Evolutionary conservation across 2,888 invertebrate genomes (phyloP), one percentile per base, ranked within the genome.

Genomic region (Vandiemenella viatica): DNA sequence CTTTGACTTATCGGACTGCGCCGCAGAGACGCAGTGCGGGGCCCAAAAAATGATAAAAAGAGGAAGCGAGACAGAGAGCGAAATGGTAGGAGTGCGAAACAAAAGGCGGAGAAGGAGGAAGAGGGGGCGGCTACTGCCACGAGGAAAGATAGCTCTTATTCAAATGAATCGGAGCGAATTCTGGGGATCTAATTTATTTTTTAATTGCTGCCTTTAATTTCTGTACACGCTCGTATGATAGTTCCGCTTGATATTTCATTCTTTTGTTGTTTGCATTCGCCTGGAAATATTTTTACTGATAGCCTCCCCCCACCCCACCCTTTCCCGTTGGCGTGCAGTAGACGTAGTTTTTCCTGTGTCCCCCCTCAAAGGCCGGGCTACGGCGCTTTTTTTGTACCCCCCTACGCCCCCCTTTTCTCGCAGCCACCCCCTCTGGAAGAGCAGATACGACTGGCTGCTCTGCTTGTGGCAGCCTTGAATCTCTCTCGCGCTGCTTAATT

Each of bases 141-240:
- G 40, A 17, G 17, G 15, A 17, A 17, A 18, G 40, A 38, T 38
- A 38, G 38, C 38, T 43, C 21, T 18, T 19, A 43, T 43, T 50
- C 46, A 44, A 50, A 46, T 46, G 49, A 45, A 49, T 49, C 43
- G 37, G 44, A 38, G 49, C 43, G 49, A 45, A 44, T 40, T 40
- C 38, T 32, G 43, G 32, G 51, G 45, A n/a, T 49, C 51, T 51
- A 51, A 51, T 51, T 51, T 51, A 51, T 51, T 51, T 51, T 51
- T 51, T 51, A 51, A 51, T 51, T 49, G 51, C 51, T 21, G 37
- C 51, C 43, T 37, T 46, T 49, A 49, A 49, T 51, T 49, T 51
- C 49, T 43, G 46, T 20, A 49, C 49, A 42, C 45, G 42, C 37
- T 37, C 43, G 49, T 42, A 43, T 46, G 49, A 49, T 49, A 49